These are phyloP conservation scores for Oreortyx pictus DNA, from an alignment of 2,797 vertebrate genomes.

Conservation along the genomic window DNA sequence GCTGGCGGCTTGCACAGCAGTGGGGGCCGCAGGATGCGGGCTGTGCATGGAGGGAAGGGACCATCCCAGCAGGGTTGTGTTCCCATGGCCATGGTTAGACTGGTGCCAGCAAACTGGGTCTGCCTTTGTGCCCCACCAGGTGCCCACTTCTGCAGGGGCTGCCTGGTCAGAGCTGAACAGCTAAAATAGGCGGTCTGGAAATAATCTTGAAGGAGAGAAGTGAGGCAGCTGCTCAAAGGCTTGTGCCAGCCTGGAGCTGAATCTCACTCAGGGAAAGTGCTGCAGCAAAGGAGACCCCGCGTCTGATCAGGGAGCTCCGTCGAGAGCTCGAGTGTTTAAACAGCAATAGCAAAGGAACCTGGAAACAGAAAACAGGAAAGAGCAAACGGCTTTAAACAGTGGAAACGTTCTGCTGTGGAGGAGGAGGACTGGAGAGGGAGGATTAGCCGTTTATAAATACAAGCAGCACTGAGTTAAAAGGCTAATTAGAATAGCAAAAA, in stretches of 20 bases:
- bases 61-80: background rate
- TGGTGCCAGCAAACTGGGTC: background rate
- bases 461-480: conserved; percentile 68
- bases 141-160: background rate
- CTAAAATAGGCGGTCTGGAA: conserved; percentile 42
- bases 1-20: rapidly evolving
- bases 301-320: conserved; percentile 56
- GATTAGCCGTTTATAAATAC: conserved; percentile 72
- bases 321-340: conserved; percentile 35
- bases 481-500: conserved; percentile 72
- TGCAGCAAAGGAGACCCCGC: conserved; percentile 52
- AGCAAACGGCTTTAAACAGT: conserved; percentile 32
- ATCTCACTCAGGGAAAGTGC: conserved; percentile 31
- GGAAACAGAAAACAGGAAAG: conserved; percentile 59
- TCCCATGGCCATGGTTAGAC: rapidly evolving
- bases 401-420: conserved; percentile 40
- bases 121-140: rapidly evolving
- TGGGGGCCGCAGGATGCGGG: rapidly evolving
- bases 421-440: conserved; percentile 56
- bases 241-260: conserved; percentile 40
- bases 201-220: conserved; percentile 46
- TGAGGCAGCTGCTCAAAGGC: conserved; percentile 60
- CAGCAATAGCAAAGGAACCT: conserved; percentile 26
- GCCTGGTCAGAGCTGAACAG: background rate
- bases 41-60: rapidly evolving